phyloP scores from a whole-genome alignment of 2,888 invertebrate species.

The Andrena haemorrhoa region DNA sequence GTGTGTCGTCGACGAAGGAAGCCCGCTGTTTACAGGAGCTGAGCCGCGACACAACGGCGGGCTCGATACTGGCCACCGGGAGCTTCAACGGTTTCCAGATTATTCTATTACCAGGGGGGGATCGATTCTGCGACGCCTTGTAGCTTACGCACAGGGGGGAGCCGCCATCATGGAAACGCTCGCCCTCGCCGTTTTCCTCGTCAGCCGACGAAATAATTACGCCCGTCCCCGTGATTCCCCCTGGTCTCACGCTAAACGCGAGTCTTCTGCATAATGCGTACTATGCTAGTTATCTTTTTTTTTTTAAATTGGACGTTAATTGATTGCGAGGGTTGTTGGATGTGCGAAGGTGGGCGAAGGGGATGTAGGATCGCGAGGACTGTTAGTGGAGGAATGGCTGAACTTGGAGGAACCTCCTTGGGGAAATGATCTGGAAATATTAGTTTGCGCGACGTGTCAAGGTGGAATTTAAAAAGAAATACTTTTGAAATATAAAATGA shows the following conservation, averaged over 20 bases:
- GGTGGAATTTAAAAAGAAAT: no score
- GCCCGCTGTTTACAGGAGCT: slow-evolving; percentile 64
- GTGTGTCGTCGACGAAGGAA: slow-evolving; percentile 62
- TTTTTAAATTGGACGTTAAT: no score
- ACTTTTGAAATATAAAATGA: no score
- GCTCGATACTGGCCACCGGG: slow-evolving; percentile 69
- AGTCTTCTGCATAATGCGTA: background rate
- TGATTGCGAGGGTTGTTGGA: no score
- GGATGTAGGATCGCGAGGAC: no score
- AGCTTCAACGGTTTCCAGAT: slow-evolving; percentile 80
- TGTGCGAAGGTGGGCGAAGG: no score
- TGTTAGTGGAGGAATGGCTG: no score
- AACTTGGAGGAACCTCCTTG: no score
- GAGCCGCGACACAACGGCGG: slow-evolving; percentile 42
- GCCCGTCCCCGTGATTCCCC: background rate
- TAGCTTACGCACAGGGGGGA: background rate
- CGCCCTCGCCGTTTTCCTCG: slow-evolving; percentile 2
- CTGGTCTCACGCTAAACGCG: background rate
- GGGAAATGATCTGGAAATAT: no score
- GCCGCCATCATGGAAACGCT: slow-evolving; percentile 18
- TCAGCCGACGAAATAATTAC: background rate
- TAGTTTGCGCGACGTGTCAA: no score
- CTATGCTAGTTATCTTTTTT: background rate
- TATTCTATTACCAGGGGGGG: slow-evolving; percentile 77
- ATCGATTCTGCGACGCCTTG: slow-evolving; percentile 75